phyloP scores from a whole-genome alignment of 1,140 invertebrate species.

The Pseudoatta argentina region DNA sequence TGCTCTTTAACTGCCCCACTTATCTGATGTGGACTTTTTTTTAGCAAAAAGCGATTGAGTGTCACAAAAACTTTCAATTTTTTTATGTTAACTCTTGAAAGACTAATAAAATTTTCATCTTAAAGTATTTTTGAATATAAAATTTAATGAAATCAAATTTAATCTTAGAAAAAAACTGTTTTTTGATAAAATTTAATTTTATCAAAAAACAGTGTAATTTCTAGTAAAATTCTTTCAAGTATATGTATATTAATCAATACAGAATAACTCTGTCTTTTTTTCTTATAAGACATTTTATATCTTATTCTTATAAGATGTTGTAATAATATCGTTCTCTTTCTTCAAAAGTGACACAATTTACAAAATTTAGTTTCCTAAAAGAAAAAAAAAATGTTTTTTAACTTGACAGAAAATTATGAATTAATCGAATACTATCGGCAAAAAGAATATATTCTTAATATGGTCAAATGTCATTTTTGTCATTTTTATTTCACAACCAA shows the following conservation, averaged over 20 bases:
- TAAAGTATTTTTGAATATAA: neutral
- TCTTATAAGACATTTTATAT: neutral
- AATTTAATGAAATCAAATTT: neutral
- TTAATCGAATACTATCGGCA: no score
- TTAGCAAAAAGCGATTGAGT: neutral
- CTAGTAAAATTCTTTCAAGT: neutral
- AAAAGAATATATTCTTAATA: no score
- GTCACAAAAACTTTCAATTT: neutral
- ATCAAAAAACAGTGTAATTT: neutral
- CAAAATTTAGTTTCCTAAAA: no score
- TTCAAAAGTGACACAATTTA: neutral
- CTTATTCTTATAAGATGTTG: no score
- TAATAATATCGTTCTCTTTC: no score
- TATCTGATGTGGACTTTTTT: neutral
- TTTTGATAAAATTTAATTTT: neutral
- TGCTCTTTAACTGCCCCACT: neutral
- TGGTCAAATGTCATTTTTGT: no score
- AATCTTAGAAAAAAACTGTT: no score
- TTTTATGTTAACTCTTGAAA: neutral
- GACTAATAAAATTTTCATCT: neutral
- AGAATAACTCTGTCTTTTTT: neutral
- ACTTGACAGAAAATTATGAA: no score
- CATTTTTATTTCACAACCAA: no score
- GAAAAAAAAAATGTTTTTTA: no score
- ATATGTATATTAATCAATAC: neutral